Percentiles rank a stretch among this genome's conserved stretches.
phyloP scores from a whole-genome alignment of 1,140 invertebrate species.

The Diachasma alloeum region DNA sequence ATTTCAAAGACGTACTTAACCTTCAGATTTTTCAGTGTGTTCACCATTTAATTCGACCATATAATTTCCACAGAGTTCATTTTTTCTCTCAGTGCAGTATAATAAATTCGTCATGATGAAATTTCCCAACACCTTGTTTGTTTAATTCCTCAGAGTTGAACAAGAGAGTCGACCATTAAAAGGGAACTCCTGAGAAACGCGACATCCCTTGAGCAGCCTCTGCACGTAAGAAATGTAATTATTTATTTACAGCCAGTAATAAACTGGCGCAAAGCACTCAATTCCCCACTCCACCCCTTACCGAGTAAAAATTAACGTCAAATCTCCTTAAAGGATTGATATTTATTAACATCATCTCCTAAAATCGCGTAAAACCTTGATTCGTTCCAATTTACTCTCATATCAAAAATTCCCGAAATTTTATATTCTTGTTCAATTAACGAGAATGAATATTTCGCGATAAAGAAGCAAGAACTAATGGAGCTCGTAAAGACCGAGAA shows the following conservation, averaged over 20 bases:
- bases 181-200: neutral
- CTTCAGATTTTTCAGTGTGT: too few species aligned
- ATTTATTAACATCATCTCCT: neutral
- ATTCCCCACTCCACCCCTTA: neutral
- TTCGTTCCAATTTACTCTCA: neutral
- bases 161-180: neutral
- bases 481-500: too few species aligned
- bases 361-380: neutral
- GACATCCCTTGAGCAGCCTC: neutral
- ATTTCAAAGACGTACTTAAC: too few species aligned
- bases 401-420: neutral
- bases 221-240: slow-evolving; percentile 19
- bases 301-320: neutral
- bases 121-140: neutral
- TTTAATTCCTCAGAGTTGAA: neutral
- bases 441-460: too few species aligned
- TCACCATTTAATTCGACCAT: too few species aligned
- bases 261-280: slow-evolving; percentile 17
- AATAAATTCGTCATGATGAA: neutral
- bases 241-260: slow-evolving; percentile 27
- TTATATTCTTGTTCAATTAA: neutral
- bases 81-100: too few species aligned
- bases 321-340: neutral
- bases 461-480: too few species aligned
- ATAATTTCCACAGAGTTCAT: too few species aligned